These are phyloP conservation scores for Hydropsyche betteni DNA, from an alignment of 2,888 invertebrate species.

Conservation along the genomic window DNA sequence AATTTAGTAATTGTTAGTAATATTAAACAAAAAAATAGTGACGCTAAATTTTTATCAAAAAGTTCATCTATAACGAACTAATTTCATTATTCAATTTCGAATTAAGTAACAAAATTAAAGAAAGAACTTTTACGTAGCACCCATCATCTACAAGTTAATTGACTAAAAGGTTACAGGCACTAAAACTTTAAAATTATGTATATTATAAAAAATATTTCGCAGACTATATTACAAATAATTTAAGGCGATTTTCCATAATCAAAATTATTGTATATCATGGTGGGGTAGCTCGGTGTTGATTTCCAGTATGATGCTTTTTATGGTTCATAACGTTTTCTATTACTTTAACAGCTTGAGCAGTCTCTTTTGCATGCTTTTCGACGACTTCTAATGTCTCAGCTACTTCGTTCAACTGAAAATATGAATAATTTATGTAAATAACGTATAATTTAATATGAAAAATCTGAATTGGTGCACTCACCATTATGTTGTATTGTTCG, in stretches of 20 bases:
- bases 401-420: constrained; percentile 59
- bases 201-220: constrained; percentile 18
- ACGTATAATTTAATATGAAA: constrained; percentile 28
- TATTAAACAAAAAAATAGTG: too few relatives aligned
- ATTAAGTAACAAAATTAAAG: too few relatives aligned
- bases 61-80: too few relatives aligned
- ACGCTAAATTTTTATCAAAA: too few relatives aligned
- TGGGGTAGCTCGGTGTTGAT: constrained; percentile 6
- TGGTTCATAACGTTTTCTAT: constrained; percentile 29
- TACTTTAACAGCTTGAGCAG: constrained; percentile 42
- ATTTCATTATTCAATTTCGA: too few relatives aligned
- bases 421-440: neutral
- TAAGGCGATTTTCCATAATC: constrained; percentile 11
- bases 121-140: too few relatives aligned
- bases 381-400: constrained; percentile 58
- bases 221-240: neutral
- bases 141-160: constrained; percentile 11
- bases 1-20: too few relatives aligned
- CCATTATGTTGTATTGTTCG: constrained; percentile 60
- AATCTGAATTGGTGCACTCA: constrained; percentile 54
- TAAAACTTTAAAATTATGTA: constrained; percentile 19
- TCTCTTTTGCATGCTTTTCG: constrained; percentile 53
- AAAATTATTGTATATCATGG: constrained; percentile 6
- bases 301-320: neutral
- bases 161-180: constrained; percentile 21